Evolutionary conservation across 2,113 vertebrate species (phyloP), one percentile per base, ranked within the genome.

Genomic region (Panthera tigris): DNA sequence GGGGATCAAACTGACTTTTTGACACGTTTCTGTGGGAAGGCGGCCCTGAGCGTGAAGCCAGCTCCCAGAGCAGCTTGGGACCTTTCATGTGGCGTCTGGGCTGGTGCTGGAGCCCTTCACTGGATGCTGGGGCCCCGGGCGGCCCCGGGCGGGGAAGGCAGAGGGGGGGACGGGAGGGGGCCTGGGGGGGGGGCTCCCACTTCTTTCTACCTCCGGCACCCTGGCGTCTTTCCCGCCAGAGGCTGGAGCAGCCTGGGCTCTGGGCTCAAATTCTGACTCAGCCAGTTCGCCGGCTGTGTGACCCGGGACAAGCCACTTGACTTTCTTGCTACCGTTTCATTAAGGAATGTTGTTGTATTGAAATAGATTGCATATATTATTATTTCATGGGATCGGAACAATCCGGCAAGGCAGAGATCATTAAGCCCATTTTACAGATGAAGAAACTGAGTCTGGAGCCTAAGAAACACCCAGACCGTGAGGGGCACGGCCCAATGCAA

Each of bases 11-110:
- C 85, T 73, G 97, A 96, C 79, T 95, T 95, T 88, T 73, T 93
- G 94, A 97, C 90, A 97, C 92, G 80, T 68, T 98, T 93, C 29
- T 33, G 97, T 98, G 97, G 89, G 50, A 97, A 97, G 95, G 93
- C 63, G 3, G 78, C 68, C 68, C 93, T 52, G 48, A 69, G 65
- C 31, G 85, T 66, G 92, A 69, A 45, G 89, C 83, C 16, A 25
- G 27, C 94, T 94, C 95, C 91, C 97, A 91, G 97, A 69, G 96
- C 29, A 16, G 66, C 18, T 48, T 36, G 68, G 9, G 61, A 23
- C 31, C 68, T 97, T 96, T 96, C 86, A 93, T 97, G 97, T 87
- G 76, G 94, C 11, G 27, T 25, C 73, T 68, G 95, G 73, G 66
- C n/a, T 66, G 74, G 82, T 7, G 4, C 63, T 2, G 79, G 55